Evolutionary conservation across 2,888 invertebrate genomes (phyloP).

Genomic region (Anthoptus insignis): DNA sequence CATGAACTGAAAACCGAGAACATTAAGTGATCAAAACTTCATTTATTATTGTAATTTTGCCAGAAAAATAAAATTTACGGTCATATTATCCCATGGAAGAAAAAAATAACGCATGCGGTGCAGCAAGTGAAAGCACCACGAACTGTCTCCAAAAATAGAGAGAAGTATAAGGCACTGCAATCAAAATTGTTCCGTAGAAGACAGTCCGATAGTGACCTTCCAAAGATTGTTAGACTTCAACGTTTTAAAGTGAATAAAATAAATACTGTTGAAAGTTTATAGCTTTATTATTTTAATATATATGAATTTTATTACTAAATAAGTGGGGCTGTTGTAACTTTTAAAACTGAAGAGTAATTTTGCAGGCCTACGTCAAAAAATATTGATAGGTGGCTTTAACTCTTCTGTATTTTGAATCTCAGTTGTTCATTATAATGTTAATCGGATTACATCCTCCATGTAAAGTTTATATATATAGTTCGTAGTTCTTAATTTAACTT

Average conservation of each 20-base stretch:
- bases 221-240: slow-evolving; percentile 53
- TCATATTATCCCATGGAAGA: slow-evolving; percentile 71
- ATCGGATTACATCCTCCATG: too few species aligned
- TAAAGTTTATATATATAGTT: too few species aligned
- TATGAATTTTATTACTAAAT: not conserved
- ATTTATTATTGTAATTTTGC: slow-evolving; percentile 15
- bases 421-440: too few species aligned
- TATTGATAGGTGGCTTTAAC: too few species aligned
- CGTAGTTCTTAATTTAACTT: not conserved
- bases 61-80: slow-evolving; percentile 57
- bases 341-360: too few species aligned
- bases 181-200: slow-evolving; percentile 63
- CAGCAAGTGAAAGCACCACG: slow-evolving; percentile 53
- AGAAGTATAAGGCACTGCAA: slow-evolving; percentile 58
- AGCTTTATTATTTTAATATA: slow-evolving; percentile 19
- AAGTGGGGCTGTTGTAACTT: not conserved
- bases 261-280: slow-evolving; percentile 20
- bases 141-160: slow-evolving; percentile 52
- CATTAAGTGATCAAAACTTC: not conserved
- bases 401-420: too few species aligned
- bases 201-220: slow-evolving; percentile 49
- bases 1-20: too few species aligned
- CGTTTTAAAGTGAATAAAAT: slow-evolving; percentile 20
- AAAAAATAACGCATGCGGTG: slow-evolving; percentile 44
- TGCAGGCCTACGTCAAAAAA: too few species aligned